Evolutionary conservation across 2,113 vertebrate genomes (phyloP).

Genomic region (Plecturocebus donacophilus): DNA sequence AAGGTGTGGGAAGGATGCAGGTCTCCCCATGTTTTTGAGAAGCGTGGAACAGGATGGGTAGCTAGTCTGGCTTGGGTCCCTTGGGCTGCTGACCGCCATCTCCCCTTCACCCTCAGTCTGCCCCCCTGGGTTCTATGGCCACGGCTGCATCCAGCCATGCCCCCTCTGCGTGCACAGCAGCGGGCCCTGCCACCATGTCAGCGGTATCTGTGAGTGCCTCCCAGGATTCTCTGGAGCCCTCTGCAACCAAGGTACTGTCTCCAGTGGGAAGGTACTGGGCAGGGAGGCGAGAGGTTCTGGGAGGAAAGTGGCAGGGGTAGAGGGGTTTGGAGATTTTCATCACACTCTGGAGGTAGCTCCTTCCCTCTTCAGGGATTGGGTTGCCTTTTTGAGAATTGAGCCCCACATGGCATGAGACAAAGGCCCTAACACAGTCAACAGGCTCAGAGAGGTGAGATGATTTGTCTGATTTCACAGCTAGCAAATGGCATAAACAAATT

Average conservation of each 20-base stretch:
- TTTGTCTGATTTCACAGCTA: background rate
- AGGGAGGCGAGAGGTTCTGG: background rate
- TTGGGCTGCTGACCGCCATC: slow-evolving; percentile 5
- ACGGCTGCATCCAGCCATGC: slow-evolving; percentile 94
- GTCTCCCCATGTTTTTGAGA: background rate
- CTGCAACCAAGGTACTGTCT: slow-evolving; percentile 94
- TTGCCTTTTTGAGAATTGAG: background rate
- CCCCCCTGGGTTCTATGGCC: slow-evolving; percentile 94
- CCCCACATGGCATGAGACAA: background rate
- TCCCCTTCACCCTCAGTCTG: slow-evolving; percentile 88
- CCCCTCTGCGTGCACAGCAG: slow-evolving; percentile 96
- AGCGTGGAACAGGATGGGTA: background rate
- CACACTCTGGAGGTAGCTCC: background rate
- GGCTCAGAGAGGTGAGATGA: background rate
- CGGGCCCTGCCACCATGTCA: slow-evolving; percentile 95
- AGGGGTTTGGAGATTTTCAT: background rate
- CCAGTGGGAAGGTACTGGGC: background rate
- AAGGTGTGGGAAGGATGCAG: background rate
- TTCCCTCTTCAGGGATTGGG: background rate
- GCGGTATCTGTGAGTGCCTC: slow-evolving; percentile 94
- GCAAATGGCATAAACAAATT: background rate
- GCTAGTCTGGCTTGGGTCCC: background rate
- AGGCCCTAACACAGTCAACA: background rate
- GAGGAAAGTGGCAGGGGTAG: background rate
- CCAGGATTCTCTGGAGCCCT: slow-evolving; percentile 94